These are phyloP conservation scores for Epistrophe eligans DNA, from an alignment of 2,888 invertebrate species.

Conservation along the genomic window DNA sequence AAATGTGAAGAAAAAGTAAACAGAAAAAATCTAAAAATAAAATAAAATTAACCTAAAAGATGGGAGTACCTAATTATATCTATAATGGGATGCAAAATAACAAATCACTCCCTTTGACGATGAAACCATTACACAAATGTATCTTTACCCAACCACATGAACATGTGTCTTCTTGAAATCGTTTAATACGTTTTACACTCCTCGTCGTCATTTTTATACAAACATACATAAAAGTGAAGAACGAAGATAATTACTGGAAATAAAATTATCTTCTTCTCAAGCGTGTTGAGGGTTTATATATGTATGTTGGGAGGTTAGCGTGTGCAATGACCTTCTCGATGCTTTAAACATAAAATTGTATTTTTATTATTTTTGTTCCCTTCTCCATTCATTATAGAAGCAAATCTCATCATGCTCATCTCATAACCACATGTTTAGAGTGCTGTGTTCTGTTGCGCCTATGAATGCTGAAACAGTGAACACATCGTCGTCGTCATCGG, in stretches of 20 bases:
- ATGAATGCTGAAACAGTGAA: not conserved
- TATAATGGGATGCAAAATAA: not conserved
- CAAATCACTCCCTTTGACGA: conserved; percentile 9
- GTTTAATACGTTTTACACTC: conserved; percentile 57
- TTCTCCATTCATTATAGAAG: conserved; percentile 19
- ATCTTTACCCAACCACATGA: conserved; percentile 6
- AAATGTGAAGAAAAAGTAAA: conserved; percentile 11
- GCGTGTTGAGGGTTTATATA: not conserved
- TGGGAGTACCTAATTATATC: not conserved
- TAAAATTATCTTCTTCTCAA: conserved; percentile 59
- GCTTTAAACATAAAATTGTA: conserved; percentile 37
- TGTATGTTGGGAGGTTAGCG: conserved; percentile 17
- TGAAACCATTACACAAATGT: not conserved
- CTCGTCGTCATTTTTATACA: conserved; percentile 10
- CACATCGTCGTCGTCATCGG: conserved; percentile 14
- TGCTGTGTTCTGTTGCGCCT: conserved; percentile 8
- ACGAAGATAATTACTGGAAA: conserved; percentile 67
- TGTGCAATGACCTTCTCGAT: conserved; percentile 71
- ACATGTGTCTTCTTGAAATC: conserved; percentile 37
- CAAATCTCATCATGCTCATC: conserved; percentile 2
- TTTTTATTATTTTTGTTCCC: conserved; percentile 49
- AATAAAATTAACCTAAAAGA: not conserved
- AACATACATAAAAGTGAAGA: conserved; percentile 15
- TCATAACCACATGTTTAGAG: conserved; percentile 54
- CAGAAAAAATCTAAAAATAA: not conserved